phyloP scores from a whole-genome alignment of 2,113 vertebrate species.

The Tachysurus vachellii region DNA sequence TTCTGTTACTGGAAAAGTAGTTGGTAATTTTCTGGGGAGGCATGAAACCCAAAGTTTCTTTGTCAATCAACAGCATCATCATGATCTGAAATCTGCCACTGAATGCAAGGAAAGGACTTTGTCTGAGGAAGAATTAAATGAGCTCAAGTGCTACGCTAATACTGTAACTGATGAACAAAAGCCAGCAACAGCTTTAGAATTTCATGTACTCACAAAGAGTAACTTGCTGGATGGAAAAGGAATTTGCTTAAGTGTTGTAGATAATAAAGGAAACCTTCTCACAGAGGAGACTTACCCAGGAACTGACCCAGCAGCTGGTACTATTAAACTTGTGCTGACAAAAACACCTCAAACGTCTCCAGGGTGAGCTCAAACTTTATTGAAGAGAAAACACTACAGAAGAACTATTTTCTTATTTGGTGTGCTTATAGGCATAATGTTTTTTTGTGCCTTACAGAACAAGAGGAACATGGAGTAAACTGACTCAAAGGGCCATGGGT shows the following conservation, averaged over 20 bases:
- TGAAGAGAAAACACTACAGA: too few relatives aligned
- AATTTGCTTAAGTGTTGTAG: too few relatives aligned
- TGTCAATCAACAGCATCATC: neutral
- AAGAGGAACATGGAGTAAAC: neutral
- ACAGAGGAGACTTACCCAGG: too few relatives aligned
- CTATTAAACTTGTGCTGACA: constrained; percentile 16
- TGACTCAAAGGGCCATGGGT: neutral
- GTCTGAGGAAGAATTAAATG: neutral
- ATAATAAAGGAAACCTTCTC: too few relatives aligned
- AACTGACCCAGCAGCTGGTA: neutral
- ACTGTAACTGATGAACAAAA: neutral
- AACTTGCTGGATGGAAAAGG: too few relatives aligned
- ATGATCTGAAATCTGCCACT: too few relatives aligned
- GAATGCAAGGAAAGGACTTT: neutral
- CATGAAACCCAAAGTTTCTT: constrained; percentile 33
- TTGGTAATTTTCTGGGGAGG: constrained; percentile 32
- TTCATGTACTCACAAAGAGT: constrained; percentile 12
- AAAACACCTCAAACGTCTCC: neutral
- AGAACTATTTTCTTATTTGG: neutral
- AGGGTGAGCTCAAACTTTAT: neutral
- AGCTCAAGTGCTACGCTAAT: neutral
- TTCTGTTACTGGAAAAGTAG: neutral
- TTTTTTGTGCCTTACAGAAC: neutral
- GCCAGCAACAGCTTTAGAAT: constrained; percentile 28
- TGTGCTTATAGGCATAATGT: neutral